Percentiles rank a stretch among this genome's conserved stretches.
phyloP scores from a whole-genome alignment of 2,113 vertebrate species.

The Neotoma lepida region DNA sequence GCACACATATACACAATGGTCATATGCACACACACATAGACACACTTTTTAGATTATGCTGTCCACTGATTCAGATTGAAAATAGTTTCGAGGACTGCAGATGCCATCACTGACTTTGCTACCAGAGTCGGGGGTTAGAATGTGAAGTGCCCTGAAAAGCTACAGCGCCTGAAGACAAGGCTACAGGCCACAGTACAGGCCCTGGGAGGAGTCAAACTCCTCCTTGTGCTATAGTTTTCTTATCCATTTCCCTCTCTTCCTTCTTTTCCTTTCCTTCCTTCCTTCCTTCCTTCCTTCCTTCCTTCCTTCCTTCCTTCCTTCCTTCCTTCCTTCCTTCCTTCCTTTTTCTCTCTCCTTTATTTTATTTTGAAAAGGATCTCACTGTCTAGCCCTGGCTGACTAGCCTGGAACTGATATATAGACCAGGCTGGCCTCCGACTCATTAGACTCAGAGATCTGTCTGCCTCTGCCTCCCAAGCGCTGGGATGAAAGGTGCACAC shows the following conservation, averaged over 20 bases:
- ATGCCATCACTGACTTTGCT: not conserved
- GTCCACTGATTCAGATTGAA: not conserved
- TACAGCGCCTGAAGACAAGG: not conserved
- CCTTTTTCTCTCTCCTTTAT: not conserved
- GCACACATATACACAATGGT: not conserved
- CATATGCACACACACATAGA: not conserved
- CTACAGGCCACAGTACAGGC: not conserved
- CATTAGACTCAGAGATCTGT: not conserved
- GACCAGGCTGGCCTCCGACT: not conserved
- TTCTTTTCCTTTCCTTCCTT: not conserved
- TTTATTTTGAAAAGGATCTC: not conserved
- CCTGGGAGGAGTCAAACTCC: not conserved
- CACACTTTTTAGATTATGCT: not conserved
- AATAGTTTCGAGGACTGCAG: not conserved
- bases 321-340: not conserved
- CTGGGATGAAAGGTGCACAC: not conserved
- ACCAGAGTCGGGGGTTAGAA: not conserved
- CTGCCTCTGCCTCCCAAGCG: not conserved
- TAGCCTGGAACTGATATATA: not conserved
- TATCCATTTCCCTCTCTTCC: too few relatives aligned
- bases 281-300: not conserved
- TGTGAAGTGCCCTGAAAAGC: not conserved
- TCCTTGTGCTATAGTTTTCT: not conserved
- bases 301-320: accelerated
- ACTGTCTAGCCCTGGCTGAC: not conserved